Evolutionary conservation across 2,113 vertebrate species (phyloP).

Genomic region (Camelus bactrianus): DNA sequence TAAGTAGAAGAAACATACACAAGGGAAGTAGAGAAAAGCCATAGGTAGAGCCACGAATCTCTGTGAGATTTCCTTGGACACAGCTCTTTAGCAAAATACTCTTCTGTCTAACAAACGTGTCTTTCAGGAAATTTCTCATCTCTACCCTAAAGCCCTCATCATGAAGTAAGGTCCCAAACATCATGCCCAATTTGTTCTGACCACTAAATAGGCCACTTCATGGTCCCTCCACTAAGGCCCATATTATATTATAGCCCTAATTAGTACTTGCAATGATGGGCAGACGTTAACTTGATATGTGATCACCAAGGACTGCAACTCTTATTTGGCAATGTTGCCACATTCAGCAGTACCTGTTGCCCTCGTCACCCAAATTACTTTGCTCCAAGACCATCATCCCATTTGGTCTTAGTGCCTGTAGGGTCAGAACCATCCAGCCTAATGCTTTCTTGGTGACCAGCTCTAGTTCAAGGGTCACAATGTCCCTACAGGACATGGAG

Average conservation of each 20-base stretch:
- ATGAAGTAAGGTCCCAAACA: neutral
- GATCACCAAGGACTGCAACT: neutral
- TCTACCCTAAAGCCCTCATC: neutral
- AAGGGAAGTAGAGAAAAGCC: neutral
- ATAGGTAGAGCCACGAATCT: neutral
- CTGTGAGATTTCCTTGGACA: neutral
- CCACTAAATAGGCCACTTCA: neutral
- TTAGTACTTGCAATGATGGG: neutral
- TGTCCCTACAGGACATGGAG: neutral
- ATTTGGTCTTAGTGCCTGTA: neutral
- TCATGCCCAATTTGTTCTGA: neutral
- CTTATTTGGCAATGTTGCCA: neutral
- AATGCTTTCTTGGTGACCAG: neutral
- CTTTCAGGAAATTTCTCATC: constrained; percentile 22
- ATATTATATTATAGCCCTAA: neutral
- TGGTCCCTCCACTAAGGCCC: neutral
- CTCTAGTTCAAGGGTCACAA: neutral
- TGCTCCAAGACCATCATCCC: neutral
- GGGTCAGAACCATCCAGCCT: neutral
- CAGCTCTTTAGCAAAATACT: neutral
- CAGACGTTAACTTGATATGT: neutral
- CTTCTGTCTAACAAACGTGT: neutral
- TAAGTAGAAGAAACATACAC: neutral
- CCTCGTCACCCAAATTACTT: neutral
- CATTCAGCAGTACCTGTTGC: neutral